phyloP scores from a whole-genome alignment of 2,888 invertebrate species.

The Pasiphila rectangulata region DNA sequence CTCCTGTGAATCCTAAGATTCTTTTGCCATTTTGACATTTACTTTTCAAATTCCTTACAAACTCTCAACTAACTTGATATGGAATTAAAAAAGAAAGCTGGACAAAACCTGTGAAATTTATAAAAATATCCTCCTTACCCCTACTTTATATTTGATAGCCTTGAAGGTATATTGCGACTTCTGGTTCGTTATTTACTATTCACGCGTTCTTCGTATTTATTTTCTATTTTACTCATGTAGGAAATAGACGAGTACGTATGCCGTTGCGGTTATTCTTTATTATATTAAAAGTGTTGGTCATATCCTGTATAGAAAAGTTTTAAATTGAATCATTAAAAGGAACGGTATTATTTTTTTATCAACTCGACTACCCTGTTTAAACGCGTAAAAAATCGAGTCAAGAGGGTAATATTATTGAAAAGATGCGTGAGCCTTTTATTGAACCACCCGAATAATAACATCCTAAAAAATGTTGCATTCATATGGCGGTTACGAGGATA shows the following conservation, averaged over 20 bases:
- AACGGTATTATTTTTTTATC: slow-evolving; percentile 36
- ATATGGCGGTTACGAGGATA: slow-evolving; percentile 58
- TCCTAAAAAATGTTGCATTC: slow-evolving; percentile 55
- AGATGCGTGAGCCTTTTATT: slow-evolving; percentile 45
- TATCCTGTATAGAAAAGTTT: slow-evolving; percentile 29
- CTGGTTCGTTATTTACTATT: slow-evolving; percentile 6
- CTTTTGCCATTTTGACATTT: no score
- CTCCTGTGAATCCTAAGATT: no score
- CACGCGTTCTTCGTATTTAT: slow-evolving; percentile 10
- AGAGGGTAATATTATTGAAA: slow-evolving; percentile 25
- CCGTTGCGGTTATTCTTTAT: slow-evolving; percentile 25
- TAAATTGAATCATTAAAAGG: slow-evolving; percentile 37
- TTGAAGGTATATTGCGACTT: background rate
- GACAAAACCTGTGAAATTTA: no score
- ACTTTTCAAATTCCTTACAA: no score
- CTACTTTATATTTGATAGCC: no score
- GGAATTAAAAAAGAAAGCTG: no score
- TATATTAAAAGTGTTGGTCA: slow-evolving; percentile 30
- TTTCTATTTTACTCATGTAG: slow-evolving; percentile 5
- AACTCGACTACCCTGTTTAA: slow-evolving; percentile 35
- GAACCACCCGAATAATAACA: slow-evolving; percentile 56
- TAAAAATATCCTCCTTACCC: no score
- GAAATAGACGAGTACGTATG: slow-evolving; percentile 17
- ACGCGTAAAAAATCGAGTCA: slow-evolving; percentile 44
- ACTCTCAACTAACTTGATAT: no score